Base-by-base conservation (phyloP, 1,140 invertebrate species). In the Steinernema feltiae region DNA sequence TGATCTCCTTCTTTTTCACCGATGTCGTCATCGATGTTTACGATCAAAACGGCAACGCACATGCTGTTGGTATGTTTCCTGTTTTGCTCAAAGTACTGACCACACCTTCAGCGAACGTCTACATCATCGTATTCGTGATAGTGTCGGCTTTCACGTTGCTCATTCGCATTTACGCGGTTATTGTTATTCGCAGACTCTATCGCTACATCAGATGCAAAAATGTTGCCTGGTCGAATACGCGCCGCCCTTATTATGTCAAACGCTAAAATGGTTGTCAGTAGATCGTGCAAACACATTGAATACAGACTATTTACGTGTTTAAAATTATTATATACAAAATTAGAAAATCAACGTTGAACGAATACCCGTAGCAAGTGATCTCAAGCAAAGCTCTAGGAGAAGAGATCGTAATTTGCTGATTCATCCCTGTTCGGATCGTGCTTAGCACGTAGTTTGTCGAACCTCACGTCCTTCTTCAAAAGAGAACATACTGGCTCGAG, bases 121-220 rank as follows among this genome's bases (percentile, higher is more conserved):
- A 63, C 53, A 27, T 63, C 53, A 63, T 63, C 24, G 24, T 63
- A 15, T 63, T 63, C 24, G 53, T 63, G 7, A 63, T 63, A 15
- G 53, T 63, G 53, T 63, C 53, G 3, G 24, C 53, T 27, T n/a
- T 63, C 3, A 63, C 24, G 12, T 63, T 63, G 24, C 12, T 27
- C 12, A 63, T 63, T 21, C 53, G 53, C 7, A 21, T 63, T 21
- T 63, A 63, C 24, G 53, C 53, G 12, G 53, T 63, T 3, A 63
- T 63, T 63, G 53, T 63, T 3, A 63, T 63, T 63, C 53, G 53
- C 7, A 15, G 53, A 63, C 53, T 63, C 53, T 63, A 63, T 63
- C 53, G 53, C 53, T 63, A 63, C 24, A 27, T 63, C 24, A 12
- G 53, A 3, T 63, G 53, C 53, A 63, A 63, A 21, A 15, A 63